Evolutionary conservation across 2,113 vertebrate species (phyloP).

Genomic region (Leiothrix lutea): DNA sequence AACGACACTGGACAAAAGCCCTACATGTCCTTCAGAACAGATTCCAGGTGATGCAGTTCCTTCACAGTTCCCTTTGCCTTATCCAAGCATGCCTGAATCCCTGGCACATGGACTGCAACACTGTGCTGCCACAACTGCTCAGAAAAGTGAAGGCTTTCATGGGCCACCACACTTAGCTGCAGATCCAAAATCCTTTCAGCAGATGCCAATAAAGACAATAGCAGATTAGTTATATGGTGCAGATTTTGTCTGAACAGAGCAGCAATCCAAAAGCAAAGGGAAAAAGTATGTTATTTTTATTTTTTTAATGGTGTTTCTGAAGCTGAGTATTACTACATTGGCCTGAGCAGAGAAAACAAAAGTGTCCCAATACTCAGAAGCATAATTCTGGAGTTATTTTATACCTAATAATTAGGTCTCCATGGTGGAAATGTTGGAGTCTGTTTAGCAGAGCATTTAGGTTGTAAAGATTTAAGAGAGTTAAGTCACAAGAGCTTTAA

Average conservation of each 20-base stretch:
- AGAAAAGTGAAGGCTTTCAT: not conserved
- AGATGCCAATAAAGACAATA: not conserved
- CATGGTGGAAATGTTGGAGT: not conserved
- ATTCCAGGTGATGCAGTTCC: not conserved
- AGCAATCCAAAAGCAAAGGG: not conserved
- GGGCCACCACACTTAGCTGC: not conserved
- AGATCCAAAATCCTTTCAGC: not conserved
- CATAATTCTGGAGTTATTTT: not conserved
- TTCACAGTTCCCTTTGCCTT: not conserved
- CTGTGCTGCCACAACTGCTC: not conserved
- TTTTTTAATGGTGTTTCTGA: not conserved
- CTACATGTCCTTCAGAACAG: not conserved
- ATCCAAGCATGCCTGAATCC: not conserved
- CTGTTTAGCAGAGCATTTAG: not conserved
- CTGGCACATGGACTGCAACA: not conserved
- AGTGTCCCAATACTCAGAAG: not conserved
- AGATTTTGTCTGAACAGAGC: not conserved
- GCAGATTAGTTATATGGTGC: not conserved
- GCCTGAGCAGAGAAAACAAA: not conserved
- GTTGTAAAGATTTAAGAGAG: slow-evolving; percentile 36
- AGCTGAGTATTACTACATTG: not conserved
- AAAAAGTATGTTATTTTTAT: not conserved
- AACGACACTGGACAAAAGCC: not conserved
- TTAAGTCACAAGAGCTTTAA: slow-evolving; percentile 49
- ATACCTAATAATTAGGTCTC: not conserved